Evolutionary conservation across 2,888 invertebrate species (phyloP), one percentile per base, ranked within the genome.

Genomic region (Choristoneura rosaceana): DNA sequence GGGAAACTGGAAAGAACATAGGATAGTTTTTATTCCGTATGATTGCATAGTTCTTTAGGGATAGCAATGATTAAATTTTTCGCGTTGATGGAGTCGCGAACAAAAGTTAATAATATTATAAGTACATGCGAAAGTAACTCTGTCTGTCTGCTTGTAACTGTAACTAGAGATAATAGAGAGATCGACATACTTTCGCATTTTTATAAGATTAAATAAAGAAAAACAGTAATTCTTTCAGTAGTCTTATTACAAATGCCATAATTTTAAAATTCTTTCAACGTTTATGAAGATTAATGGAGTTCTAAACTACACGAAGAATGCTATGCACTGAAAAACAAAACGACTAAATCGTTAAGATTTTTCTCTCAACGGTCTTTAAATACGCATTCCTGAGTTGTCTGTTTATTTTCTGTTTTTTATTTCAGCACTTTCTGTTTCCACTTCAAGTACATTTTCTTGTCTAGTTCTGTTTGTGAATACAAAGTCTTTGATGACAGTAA

Each of bases 401-500:
- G 71, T 74, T 69, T 68, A 66, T 61, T 70, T 70, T 64, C 74
- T 65, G 74, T 74, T 58, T 70, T 74, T 74, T 66, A 62, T 62
- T 74, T 55, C 65, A 47, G 34, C 59, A 69, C 60, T 64, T 61
- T 70, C 66, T 73, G 74, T 76, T 76, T 75, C 74, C 76, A 68
- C 68, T 67, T 70, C 69, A 43, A 70, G 64, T 65, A 66, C 62
- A 69, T 67, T 69, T 65, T 74, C 64, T 73, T 69, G 69, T 67
- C 62, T 71, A 73, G 76, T 75, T 79, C 76, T 84, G 80, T 84
- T 87, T 86, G 82, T 79, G 81, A 82, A 86, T 85, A 84, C 79
- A 84, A 80, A 80, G 78, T 85, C 86, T 85, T 86, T 84, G 85
- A 86, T 84, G 80, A 82, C 79, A 81, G 80, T 84, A 84, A 83